Base-by-base conservation (phyloP, 2,113 vertebrate genomes). In the Crotophaga sulcirostris region DNA sequence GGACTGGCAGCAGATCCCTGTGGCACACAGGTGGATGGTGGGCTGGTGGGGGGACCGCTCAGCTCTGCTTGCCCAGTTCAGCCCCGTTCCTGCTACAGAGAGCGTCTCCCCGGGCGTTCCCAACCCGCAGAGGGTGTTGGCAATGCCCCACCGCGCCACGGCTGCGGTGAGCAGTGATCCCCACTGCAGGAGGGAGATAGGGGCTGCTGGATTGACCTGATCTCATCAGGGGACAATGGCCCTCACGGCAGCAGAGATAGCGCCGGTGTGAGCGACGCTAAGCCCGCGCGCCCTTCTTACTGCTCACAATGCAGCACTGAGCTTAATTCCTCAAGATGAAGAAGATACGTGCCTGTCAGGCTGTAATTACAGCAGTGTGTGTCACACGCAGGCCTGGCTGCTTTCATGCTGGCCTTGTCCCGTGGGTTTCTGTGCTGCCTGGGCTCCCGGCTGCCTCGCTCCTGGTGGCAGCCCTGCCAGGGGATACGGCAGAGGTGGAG, bases 331-430 rank as follows among this genome's bases (percentile, higher is more conserved):
- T 95, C 54, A 34, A 95, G 93, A 90, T 92, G 89, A 89, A 94
- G 96, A 86, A 92, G 96, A 96, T 91, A 96, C 6, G 79, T 73
- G 89, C 87, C 90, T 95, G 93, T 95, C 94, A 97, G 87, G 85
- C 92, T 82, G 67, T 89, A 91, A 95, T 96, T 95, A 93, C 74
- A 88, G 78, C 74, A 0, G 2, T 58, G 55, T 2, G 3, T 74
- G 81, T 74, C 66, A 87, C 89, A 52, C 2, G 1, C 52, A 67
- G 69, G 58, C 81, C 60, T 0, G 6, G 13, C 84, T 78, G 67
- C 82, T 87, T 80, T 77, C 76, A 58, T 36, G 3, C 58, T 84
- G 52, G 67, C 20, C 3, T 89, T 88, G 79, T 64, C 68, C 74
- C 2, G 23, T 73, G 58, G 28, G 33, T 16, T 93, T 94, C 77